Conservation (phyloP, 1,140 invertebrate species). For the Archegozetes longisetosus region DNA sequence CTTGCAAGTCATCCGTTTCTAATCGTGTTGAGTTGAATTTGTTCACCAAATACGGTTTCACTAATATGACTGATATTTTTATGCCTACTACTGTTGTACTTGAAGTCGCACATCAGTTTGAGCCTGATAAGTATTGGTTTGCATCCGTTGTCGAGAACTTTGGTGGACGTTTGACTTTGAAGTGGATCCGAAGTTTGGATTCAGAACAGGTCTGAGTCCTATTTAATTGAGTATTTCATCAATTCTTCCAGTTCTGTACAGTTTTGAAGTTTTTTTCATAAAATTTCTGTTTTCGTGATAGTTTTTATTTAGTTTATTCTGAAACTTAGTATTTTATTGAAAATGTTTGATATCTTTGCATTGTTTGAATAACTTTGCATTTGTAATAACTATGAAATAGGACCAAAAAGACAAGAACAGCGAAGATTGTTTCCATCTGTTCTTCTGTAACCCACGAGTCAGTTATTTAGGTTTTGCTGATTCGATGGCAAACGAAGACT, state of each 20-base stretch:
- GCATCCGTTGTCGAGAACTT: background rate
- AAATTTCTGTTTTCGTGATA: no score
- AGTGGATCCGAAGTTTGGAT: no score
- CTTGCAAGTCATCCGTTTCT: background rate
- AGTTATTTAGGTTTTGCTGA: constrained; percentile 9
- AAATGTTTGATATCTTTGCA: no score
- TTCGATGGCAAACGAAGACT: background rate
- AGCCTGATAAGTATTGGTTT: constrained; percentile 7
- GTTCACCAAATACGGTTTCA: background rate
- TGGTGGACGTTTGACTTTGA: constrained; percentile 6
- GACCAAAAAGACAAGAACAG: background rate
- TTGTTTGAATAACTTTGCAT: no score
- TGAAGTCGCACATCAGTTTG: constrained; percentile 1
- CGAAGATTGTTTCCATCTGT: background rate
- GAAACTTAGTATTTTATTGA: no score
- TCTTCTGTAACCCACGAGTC: constrained; percentile 4
- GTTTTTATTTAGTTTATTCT: no score
- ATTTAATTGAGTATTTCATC: no score
- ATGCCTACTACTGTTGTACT: background rate
- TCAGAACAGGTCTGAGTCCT: no score
- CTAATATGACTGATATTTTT: background rate
- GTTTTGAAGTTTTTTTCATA: no score
- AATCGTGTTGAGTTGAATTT: background rate
- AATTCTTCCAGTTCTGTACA: no score
- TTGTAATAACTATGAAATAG: no score